Evolutionary conservation across 2,888 invertebrate species (phyloP).

Genomic region (Tiliacea citrago): DNA sequence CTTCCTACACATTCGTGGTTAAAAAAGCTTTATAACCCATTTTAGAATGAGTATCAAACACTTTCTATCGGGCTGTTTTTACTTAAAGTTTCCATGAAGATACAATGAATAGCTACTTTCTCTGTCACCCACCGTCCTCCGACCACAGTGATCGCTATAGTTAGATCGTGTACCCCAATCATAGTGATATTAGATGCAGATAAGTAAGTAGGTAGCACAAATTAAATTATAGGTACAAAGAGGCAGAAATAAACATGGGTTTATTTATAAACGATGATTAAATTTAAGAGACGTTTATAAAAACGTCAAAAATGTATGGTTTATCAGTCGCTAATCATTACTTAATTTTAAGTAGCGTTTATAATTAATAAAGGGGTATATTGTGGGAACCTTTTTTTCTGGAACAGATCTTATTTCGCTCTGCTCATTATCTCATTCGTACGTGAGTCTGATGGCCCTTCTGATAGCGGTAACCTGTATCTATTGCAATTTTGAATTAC

Average conservation of each 20-base stretch:
- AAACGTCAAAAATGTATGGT: too few relatives aligned
- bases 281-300: too few relatives aligned
- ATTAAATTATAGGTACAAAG: neutral
- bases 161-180: neutral
- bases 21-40: too few relatives aligned
- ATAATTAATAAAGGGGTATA: too few relatives aligned
- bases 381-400: neutral
- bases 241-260: neutral
- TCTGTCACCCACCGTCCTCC: neutral
- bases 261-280: too few relatives aligned
- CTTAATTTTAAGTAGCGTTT: too few relatives aligned
- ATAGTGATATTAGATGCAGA: neutral
- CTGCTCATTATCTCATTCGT: neutral
- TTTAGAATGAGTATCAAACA: too few relatives aligned
- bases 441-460: neutral
- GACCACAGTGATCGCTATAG: neutral
- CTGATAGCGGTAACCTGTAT: slow-evolving; percentile 1
- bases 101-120: neutral
- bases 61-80: neutral
- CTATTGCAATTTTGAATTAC: slow-evolving; percentile 8
- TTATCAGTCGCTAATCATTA: too few relatives aligned
- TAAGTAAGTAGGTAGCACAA: neutral
- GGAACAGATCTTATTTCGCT: neutral
- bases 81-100: neutral
- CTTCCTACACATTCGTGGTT: neutral